Percentiles rank a stretch among this genome's conserved stretches.
Evolutionary conservation across 2,113 vertebrate species (phyloP).

Genomic region (Nestor notabilis): DNA sequence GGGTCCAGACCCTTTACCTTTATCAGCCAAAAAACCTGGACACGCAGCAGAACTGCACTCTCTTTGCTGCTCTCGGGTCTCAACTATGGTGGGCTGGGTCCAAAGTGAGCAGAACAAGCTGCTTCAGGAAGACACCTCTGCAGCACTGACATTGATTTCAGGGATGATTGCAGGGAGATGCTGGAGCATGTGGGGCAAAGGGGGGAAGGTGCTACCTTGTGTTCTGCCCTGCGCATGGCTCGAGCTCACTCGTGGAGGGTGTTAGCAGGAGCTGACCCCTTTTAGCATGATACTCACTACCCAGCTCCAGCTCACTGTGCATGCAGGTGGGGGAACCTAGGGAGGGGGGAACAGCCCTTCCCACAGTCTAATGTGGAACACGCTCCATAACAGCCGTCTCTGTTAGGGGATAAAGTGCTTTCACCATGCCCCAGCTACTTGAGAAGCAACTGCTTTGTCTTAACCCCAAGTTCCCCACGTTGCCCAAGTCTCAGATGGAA

Average conservation of each 20-base stretch:
- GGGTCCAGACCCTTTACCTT: background rate
- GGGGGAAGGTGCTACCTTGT: background rate
- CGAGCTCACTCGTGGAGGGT: accelerated
- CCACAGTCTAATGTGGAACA: background rate
- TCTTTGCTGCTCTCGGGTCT: background rate
- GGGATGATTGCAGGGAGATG: accelerated
- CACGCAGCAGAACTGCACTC: accelerated
- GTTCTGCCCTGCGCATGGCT: accelerated
- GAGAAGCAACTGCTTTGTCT: constrained; percentile 23
- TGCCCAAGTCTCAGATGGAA: constrained; percentile 10
- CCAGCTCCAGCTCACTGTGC: background rate
- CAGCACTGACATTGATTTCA: background rate
- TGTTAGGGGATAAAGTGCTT: constrained; percentile 53
- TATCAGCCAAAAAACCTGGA: background rate
- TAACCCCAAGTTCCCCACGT: background rate
- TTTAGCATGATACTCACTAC: accelerated
- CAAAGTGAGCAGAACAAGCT: background rate
- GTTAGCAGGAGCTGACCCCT: background rate
- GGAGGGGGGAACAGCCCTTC: background rate
- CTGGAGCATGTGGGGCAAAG: background rate
- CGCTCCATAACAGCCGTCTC: background rate
- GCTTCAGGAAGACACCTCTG: background rate
- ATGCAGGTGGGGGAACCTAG: background rate
- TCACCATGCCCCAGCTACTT: background rate
- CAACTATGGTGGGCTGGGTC: background rate